Base-by-base conservation (phyloP, 2,113 vertebrate species). In the Hippocampus guttulatus region DNA sequence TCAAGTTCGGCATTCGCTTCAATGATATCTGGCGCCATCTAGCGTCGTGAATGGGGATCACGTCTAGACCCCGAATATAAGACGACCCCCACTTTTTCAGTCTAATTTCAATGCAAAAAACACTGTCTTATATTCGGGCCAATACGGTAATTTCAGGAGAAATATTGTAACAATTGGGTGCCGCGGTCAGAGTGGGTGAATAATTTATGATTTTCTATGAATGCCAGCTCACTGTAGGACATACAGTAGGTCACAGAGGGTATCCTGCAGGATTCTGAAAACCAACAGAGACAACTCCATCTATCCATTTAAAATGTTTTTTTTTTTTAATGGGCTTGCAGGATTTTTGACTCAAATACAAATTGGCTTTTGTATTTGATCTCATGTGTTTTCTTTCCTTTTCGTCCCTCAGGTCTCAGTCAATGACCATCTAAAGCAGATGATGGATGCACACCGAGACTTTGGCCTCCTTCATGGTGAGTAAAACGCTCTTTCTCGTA, bases 381-480 rank as follows among this genome's bases (percentile, higher is more conserved):
- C 10, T 57, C n/a, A 57, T 27, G 7, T 21, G 49, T 20, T n/a
- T 54, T 8, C 20, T 10, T 10, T n/a, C 10, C 52, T 52, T 52
- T 67, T 67, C 55, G 30, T 71, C 45, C 14, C 0, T 75, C 88
- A 99, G 97, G 90, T 97, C 73, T 94, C 94, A 0, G 88, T 97
- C 81, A 93, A 93, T 71, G 95, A 97, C 54, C 94, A 96, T 74
- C 90, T 98, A 81, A 94, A 94, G 83, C 95, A 97, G 84, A 91
- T 99, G 87, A 95, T 94, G 0, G 96, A 98, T 73, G 95, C 95
- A 87, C 94, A 97, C 73, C 92, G 91, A 74, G 96, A 98, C 85
- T 96, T 96, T 84, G 94, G 93, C 67, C 94, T 94, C 78, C 90
- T 95, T 81, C 94, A 94, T 57, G 94, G 97, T 98, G 87, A 96